Evolutionary conservation across 2,888 invertebrate species (phyloP).

Genomic region (Imbricaverruca yamaguchii): DNA sequence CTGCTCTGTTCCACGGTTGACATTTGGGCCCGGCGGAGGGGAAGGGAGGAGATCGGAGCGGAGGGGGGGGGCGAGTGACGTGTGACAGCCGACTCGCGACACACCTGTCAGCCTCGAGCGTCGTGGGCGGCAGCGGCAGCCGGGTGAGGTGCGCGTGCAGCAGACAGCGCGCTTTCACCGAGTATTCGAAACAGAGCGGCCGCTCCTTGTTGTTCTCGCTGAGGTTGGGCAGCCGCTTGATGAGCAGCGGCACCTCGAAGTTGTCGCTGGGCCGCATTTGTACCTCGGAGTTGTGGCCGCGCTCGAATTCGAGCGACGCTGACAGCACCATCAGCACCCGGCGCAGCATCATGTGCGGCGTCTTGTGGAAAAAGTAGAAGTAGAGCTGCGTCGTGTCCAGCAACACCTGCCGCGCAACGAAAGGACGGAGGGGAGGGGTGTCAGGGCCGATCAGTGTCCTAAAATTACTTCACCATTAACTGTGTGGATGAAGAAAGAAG

Average conservation of each 20-base stretch:
- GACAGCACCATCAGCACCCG: constrained; percentile 93
- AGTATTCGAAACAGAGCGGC: constrained; percentile 85
- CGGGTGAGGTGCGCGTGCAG: constrained; percentile 94
- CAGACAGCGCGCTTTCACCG: constrained; percentile 74
- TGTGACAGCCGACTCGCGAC: not conserved
- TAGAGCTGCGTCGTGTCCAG: constrained; percentile 96
- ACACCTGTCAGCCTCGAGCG: constrained; percentile 69
- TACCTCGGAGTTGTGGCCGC: constrained; percentile 87
- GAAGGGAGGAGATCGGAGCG: too few species aligned
- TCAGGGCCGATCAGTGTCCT: too few species aligned
- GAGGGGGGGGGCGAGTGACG: too few species aligned
- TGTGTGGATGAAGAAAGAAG: too few species aligned
- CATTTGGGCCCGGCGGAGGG: too few species aligned
- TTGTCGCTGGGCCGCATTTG: constrained; percentile 86
- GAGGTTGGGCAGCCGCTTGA: constrained; percentile 81
- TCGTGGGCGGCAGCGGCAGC: constrained; percentile 63
- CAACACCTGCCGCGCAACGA: constrained; percentile 54
- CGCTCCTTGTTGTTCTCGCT: constrained; percentile 94
- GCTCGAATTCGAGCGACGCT: constrained; percentile 93
- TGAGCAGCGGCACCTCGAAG: constrained; percentile 87
- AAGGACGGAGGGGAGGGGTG: not conserved
- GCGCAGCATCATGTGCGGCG: constrained; percentile 89
- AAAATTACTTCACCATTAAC: too few species aligned
- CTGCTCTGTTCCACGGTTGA: too few species aligned
- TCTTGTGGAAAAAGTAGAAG: constrained; percentile 91